These are phyloP conservation scores for Drosophila nigritarsus DNA, from an alignment of 2,888 invertebrate species.

Conservation along the genomic window DNA sequence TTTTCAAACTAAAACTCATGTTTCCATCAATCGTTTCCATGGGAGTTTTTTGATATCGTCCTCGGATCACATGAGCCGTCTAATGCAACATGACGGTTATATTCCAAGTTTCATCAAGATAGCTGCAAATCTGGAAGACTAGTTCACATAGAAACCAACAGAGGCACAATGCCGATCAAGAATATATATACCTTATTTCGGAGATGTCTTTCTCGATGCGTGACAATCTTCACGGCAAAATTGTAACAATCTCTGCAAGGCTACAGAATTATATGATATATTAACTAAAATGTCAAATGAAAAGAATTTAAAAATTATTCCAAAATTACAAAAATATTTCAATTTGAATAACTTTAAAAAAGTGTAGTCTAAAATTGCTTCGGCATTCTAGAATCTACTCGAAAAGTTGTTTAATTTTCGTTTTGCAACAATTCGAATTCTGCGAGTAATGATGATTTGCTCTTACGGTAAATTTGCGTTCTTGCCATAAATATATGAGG, in stretches of 20 bases:
- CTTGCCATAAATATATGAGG: slow-evolving; percentile 5
- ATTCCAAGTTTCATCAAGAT: too few relatives aligned
- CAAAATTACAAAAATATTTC: background rate
- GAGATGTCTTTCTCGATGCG: background rate
- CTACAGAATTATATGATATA: too few relatives aligned
- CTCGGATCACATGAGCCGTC: background rate
- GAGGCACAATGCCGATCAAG: background rate
- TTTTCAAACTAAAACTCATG: too few relatives aligned
- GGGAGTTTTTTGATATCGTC: too few relatives aligned
- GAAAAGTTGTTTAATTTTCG: background rate
- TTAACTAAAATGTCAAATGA: too few relatives aligned
- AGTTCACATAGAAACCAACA: too few relatives aligned
- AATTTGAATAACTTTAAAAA: background rate
- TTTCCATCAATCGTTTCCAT: background rate
- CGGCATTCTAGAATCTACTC: background rate
- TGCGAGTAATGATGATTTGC: background rate
- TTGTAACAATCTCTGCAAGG: too few relatives aligned
- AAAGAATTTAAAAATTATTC: background rate
- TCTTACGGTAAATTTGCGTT: background rate
- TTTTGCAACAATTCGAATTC: background rate
- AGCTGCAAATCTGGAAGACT: background rate
- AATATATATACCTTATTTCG: background rate
- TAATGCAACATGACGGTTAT: background rate
- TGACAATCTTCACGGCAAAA: too few relatives aligned
- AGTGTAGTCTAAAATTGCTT: background rate